Conservation (phyloP, 2,113 vertebrate species). For the Equus quagga region DNA sequence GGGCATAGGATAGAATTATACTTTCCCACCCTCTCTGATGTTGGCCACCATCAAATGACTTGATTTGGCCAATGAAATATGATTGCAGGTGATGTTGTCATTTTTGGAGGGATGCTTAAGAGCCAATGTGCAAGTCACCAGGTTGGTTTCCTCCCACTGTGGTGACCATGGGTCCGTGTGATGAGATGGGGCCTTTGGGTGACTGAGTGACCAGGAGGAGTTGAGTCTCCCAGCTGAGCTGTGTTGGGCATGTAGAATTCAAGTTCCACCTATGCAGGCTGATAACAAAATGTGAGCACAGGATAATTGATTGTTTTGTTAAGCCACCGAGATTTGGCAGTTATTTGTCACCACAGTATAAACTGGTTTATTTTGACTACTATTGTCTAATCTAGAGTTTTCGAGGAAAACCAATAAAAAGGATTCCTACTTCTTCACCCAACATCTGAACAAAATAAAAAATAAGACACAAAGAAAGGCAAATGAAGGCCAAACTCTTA, state of each 20-base stretch:
- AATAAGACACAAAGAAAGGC: neutral
- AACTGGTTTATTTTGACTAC: neutral
- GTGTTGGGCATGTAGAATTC: fast-evolving
- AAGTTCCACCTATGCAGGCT: neutral
- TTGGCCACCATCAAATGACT: neutral
- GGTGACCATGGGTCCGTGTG: neutral
- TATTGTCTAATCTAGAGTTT: neutral
- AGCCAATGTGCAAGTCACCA: neutral
- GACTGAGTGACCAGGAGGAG: neutral
- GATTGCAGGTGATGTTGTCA: neutral
- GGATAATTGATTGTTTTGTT: neutral
- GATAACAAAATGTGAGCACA: neutral
- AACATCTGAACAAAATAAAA: constrained; percentile 5
- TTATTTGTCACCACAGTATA: neutral
- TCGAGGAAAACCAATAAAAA: neutral
- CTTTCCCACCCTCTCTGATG: neutral
- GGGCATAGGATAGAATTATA: neutral
- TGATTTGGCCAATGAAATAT: neutral
- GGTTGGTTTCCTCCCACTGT: neutral
- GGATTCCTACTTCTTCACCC: neutral
- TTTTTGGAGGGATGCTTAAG: neutral
- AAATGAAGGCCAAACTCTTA: neutral
- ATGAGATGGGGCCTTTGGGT: neutral
- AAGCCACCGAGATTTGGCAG: neutral
- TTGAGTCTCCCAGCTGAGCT: neutral